phyloP scores from a whole-genome alignment of 2,888 invertebrate genomes.

The Idaea biselata region DNA sequence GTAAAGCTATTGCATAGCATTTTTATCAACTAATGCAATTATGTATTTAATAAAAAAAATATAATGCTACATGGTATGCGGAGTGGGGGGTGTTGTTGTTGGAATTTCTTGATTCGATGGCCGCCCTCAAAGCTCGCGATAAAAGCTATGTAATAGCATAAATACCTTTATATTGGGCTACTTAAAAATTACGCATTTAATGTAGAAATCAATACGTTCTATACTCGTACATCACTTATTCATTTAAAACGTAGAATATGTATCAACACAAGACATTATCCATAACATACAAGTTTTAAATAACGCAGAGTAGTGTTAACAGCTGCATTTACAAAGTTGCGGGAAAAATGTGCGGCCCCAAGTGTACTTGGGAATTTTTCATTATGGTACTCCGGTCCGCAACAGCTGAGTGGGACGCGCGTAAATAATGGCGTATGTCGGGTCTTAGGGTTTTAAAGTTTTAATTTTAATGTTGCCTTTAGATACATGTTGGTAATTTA shows the following conservation, averaged over 20 bases:
- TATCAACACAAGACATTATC: not conserved
- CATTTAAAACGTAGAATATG: not conserved
- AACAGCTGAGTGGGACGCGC: not conserved
- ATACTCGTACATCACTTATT: too few relatives aligned
- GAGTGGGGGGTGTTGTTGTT: too few relatives aligned
- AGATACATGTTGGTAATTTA: not conserved
- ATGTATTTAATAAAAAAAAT: too few relatives aligned
- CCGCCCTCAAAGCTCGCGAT: too few relatives aligned
- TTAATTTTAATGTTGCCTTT: not conserved
- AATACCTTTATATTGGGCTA: too few relatives aligned
- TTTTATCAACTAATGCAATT: too few relatives aligned
- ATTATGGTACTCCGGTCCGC: constrained; percentile 14
- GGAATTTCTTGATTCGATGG: too few relatives aligned
- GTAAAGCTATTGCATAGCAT: too few relatives aligned
- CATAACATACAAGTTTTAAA: not conserved
- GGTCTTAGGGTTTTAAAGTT: not conserved
- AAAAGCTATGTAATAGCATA: too few relatives aligned
- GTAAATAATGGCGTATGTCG: constrained; percentile 1
- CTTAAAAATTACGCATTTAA: too few relatives aligned
- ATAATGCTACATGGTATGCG: too few relatives aligned
- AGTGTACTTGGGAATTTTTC: constrained; percentile 20
- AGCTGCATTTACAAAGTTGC: not conserved
- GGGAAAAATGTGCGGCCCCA: constrained; percentile 12
- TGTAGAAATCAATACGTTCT: too few relatives aligned
- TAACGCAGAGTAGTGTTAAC: not conserved